phyloP scores from a whole-genome alignment of 92 coral and sea anemone genomes.

The Zoanthus solanderi region DNA sequence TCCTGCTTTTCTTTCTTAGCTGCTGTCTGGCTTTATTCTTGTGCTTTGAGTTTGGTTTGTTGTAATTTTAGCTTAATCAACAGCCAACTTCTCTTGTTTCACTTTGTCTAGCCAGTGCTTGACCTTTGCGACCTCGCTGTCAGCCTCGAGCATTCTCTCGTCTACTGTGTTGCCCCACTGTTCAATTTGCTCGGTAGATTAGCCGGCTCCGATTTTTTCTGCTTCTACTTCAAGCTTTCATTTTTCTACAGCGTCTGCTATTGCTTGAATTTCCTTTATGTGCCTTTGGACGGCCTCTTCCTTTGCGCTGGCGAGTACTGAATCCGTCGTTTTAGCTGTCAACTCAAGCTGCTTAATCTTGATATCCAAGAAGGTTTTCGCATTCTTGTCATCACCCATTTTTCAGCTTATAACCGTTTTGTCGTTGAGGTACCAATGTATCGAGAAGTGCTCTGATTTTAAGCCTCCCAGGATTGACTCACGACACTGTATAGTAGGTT shows the following conservation, averaged over 20 bases:
- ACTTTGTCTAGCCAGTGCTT: slow-evolving; percentile 30
- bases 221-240: not conserved
- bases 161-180: not conserved
- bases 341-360: slow-evolving; percentile 52
- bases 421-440: slow-evolving; percentile 74
- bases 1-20: not conserved
- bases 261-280: slow-evolving; percentile 20
- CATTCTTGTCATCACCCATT: slow-evolving; percentile 8
- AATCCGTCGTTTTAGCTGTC: slow-evolving; percentile 49
- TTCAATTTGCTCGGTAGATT: not conserved
- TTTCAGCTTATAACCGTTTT: not conserved
- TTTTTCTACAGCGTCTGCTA: not conserved
- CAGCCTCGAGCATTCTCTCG: slow-evolving; percentile 8
- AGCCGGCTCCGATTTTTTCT: not conserved
- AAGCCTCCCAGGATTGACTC: slow-evolving; percentile 6
- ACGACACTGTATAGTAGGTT: too few relatives aligned
- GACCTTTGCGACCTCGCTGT: slow-evolving; percentile 28
- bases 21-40: not conserved
- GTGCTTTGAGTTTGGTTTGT: not conserved
- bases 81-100: slow-evolving; percentile 17
- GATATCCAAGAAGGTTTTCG: slow-evolving; percentile 26
- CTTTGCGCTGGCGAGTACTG: slow-evolving; percentile 45
- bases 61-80: slow-evolving; percentile 14
- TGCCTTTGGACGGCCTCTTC: slow-evolving; percentile 45
- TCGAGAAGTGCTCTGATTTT: slow-evolving; percentile 39